phyloP scores from a whole-genome alignment of 2,797 vertebrate species.

The Luscinia luscinia region DNA sequence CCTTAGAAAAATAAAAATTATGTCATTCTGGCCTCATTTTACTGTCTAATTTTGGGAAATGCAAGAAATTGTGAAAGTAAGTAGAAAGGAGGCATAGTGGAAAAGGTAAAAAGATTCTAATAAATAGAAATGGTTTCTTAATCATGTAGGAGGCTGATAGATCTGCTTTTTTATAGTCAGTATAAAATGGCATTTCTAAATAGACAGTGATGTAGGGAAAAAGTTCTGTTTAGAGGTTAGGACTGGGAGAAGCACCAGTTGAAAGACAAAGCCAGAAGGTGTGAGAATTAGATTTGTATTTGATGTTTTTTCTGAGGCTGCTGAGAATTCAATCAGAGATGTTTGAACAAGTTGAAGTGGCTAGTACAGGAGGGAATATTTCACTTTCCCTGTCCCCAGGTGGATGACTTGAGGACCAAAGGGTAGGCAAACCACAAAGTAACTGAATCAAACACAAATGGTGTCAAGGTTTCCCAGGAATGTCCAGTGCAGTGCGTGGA shows the following conservation, averaged over 20 bases:
- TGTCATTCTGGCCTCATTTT: background rate
- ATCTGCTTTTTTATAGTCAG: background rate
- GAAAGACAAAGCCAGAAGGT: background rate
- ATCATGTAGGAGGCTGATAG: background rate
- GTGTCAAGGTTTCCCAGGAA: background rate
- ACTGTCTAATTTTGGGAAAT: background rate
- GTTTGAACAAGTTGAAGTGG: background rate
- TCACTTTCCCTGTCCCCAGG: background rate
- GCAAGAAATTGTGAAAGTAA: background rate
- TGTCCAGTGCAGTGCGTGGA: background rate
- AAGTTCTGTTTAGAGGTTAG: background rate
- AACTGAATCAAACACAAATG: background rate
- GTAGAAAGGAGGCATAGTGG: background rate
- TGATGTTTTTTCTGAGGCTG: background rate
- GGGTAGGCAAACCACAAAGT: background rate
- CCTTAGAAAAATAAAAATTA: background rate
- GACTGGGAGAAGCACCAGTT: background rate
- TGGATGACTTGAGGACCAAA: background rate
- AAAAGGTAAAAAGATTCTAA: background rate
- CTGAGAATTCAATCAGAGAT: background rate
- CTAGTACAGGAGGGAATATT: background rate
- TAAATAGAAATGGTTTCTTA: background rate
- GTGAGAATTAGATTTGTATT: background rate
- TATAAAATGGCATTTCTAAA: background rate
- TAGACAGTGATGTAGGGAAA: background rate